Conservation (phyloP, 2,797 vertebrate species). For the Natrix natrix region DNA sequence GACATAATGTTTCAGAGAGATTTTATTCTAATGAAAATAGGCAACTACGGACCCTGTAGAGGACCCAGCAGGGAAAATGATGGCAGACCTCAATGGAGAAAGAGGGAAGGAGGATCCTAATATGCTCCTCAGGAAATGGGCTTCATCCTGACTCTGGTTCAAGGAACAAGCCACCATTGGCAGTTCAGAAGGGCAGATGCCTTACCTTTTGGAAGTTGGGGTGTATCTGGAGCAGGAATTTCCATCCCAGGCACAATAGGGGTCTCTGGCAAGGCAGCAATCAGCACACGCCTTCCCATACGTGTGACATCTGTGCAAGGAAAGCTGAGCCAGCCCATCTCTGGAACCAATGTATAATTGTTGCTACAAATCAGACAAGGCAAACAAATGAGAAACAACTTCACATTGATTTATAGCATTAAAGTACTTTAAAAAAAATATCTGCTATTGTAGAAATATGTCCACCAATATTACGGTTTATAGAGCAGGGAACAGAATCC, state of each 20-base stretch:
- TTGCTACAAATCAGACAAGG: slow-evolving; percentile 82
- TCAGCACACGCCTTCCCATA: slow-evolving; percentile 79
- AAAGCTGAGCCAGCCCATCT: slow-evolving; percentile 89
- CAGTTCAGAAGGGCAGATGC: background rate
- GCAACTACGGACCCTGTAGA: no score
- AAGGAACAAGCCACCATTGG: background rate
- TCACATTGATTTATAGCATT: background rate
- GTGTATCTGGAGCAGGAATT: slow-evolving; percentile 89
- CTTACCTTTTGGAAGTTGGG: slow-evolving; percentile 92
- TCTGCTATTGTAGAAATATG: background rate
- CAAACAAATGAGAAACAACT: slow-evolving; percentile 63
- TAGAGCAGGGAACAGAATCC: background rate
- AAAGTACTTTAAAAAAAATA: background rate
- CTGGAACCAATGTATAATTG: slow-evolving; percentile 92
- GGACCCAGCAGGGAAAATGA: background rate
- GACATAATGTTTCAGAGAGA: background rate
- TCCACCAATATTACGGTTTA: background rate
- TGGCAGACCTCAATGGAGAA: background rate
- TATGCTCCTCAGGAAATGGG: background rate
- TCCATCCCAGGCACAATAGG: slow-evolving; percentile 98
- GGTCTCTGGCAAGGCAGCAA: slow-evolving; percentile 91
- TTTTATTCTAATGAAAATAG: background rate
- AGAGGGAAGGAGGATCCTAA: background rate
- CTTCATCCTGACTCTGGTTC: background rate
- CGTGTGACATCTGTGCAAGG: slow-evolving; percentile 91